Percentiles rank a stretch among this genome's conserved stretches.
Evolutionary conservation across 2,888 invertebrate genomes (phyloP).

Genomic region (Iselma pallidipennis): DNA sequence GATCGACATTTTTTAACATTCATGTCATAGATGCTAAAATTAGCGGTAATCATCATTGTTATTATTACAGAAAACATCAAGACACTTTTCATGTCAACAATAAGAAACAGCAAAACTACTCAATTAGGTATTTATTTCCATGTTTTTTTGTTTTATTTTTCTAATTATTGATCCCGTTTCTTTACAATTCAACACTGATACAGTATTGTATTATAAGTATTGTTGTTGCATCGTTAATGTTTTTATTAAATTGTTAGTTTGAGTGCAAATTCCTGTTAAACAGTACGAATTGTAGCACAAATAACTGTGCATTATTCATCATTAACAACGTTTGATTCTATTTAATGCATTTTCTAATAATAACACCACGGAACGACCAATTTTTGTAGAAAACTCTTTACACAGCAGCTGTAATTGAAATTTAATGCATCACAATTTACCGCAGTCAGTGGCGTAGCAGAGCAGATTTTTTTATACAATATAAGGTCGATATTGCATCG

Average conservation of each 20-base stretch:
- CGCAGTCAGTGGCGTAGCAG: too few species aligned
- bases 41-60: neutral
- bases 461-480: too few species aligned
- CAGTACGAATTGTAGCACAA: slow-evolving; percentile 22
- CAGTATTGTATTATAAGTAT: too few species aligned
- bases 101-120: neutral
- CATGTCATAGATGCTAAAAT: neutral
- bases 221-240: slow-evolving; percentile 13
- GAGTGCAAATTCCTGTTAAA: slow-evolving; percentile 25
- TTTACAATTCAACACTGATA: neutral
- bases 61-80: neutral
- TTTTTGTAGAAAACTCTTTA: neutral
- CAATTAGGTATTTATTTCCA: neutral
- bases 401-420: too few species aligned
- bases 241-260: slow-evolving; percentile 18
- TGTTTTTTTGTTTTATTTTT: neutral
- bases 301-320: slow-evolving; percentile 12
- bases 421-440: too few species aligned
- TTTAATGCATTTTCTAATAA: neutral
- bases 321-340: neutral
- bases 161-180: slow-evolving; percentile 17
- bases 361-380: neutral
- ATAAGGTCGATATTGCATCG: too few species aligned
- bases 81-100: slow-evolving; percentile 3
- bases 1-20: too few species aligned